These are phyloP conservation scores for Agrotis segetum DNA, from an alignment of 2,888 invertebrate species.

Conservation along the genomic window DNA sequence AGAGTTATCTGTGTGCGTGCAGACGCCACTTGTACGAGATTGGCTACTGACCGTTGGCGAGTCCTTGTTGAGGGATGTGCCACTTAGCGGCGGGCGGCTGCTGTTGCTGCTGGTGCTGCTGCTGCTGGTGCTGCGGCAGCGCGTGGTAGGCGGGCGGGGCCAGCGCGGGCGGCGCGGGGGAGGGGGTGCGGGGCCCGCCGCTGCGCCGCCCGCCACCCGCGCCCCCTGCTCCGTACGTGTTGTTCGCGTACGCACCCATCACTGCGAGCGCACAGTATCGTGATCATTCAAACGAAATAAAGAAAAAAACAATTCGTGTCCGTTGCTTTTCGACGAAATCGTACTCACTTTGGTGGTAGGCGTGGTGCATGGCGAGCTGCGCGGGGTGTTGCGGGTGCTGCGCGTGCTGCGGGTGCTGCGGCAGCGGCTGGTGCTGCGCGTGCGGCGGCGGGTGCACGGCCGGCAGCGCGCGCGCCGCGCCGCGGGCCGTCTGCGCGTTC, in stretches of 20 bases:
- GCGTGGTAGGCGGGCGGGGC: conserved; percentile 75
- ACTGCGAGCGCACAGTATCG: conserved; percentile 66
- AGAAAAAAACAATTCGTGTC: background rate
- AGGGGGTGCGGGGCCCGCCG: conserved; percentile 86
- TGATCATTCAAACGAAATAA: no score
- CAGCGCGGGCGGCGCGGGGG: conserved; percentile 85
- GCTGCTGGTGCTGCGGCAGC: conserved; percentile 62
- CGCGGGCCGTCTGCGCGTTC: conserved; percentile 76
- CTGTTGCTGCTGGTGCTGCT: conserved; percentile 60
- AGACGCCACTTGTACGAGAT: no score
- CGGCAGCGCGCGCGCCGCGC: conserved; percentile 51
- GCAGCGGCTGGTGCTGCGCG: conserved; percentile 49
- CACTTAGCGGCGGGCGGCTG: conserved; percentile 91
- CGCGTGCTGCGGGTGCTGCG: conserved; percentile 17
- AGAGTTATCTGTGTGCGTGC: no score
- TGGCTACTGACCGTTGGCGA: conserved; percentile 78
- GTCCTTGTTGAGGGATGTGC: conserved; percentile 93
- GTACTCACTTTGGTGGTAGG: no score
- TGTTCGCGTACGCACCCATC: conserved; percentile 79
- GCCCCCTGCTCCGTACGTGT: conserved; percentile 67
- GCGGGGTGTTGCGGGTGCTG: background rate
- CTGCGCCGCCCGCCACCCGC: conserved; percentile 76
- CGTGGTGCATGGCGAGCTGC: background rate
- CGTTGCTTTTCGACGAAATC: background rate
- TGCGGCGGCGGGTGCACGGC: conserved; percentile 53